Conservation (phyloP, 2,113 vertebrate genomes). For the Australoheros scitulus region DNA sequence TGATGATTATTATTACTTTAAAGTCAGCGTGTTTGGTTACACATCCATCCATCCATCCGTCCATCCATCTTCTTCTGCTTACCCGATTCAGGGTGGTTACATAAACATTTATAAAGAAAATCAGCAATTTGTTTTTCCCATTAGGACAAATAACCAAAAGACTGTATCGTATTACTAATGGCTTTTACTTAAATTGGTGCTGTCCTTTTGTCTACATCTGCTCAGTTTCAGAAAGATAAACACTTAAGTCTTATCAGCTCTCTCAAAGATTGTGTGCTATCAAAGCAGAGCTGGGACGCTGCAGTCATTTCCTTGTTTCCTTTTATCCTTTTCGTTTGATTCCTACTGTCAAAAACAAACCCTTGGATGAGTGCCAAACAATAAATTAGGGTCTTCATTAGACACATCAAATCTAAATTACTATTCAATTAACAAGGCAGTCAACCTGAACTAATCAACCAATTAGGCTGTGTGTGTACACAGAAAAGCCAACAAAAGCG, state of each 20-base stretch:
- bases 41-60: neutral
- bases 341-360: constrained; percentile 62
- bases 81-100: too few species aligned
- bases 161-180: neutral
- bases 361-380: constrained; percentile 69
- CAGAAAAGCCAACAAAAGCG: constrained; percentile 79
- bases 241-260: constrained; percentile 30
- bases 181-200: neutral
- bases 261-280: constrained; percentile 41
- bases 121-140: neutral
- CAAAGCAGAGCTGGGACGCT: constrained; percentile 40
- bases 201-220: constrained; percentile 15
- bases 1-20: neutral
- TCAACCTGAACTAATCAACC: constrained; percentile 81
- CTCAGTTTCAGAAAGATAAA: constrained; percentile 44
- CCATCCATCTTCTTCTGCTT: too few species aligned
- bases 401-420: constrained; percentile 78
- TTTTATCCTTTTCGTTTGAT: constrained; percentile 65
- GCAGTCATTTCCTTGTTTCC: constrained; percentile 47
- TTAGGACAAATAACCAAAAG: neutral
- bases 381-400: constrained; percentile 77
- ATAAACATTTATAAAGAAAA: neutral
- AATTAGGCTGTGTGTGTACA: constrained; percentile 80
- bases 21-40: neutral
- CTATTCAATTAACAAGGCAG: constrained; percentile 81